These are phyloP conservation scores for Pangasius sanitwongsei DNA, from an alignment of 2,797 vertebrate genomes.

Conservation along the genomic window DNA sequence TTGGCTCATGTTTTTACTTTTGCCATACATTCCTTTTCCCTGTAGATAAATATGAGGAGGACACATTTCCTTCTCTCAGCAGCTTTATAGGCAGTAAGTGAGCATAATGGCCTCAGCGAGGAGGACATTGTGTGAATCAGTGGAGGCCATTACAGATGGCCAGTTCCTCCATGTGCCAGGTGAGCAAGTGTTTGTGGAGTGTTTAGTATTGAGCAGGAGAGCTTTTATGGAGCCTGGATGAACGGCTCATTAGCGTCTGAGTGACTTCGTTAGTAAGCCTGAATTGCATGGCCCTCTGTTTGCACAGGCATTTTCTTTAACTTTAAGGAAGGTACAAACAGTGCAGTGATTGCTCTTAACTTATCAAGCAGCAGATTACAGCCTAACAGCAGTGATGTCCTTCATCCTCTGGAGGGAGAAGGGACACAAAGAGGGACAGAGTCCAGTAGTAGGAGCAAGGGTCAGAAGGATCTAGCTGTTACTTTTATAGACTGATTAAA, in stretches of 20 bases:
- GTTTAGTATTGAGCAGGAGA: constrained; percentile 46
- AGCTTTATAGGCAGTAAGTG: constrained; percentile 38
- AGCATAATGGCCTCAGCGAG: constrained; percentile 28
- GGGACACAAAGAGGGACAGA: background rate
- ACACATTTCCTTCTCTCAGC: constrained; percentile 17
- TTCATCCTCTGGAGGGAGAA: constrained; percentile 8
- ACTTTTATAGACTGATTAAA: background rate
- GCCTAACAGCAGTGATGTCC: constrained; percentile 53
- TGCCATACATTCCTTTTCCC: constrained; percentile 35
- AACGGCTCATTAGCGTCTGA: constrained; percentile 58
- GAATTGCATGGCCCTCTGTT: constrained; percentile 42
- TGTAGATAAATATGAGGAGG: background rate
- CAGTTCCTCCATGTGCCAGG: constrained; percentile 53
- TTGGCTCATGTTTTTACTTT: constrained; percentile 19
- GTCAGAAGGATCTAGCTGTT: background rate
- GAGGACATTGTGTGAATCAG: constrained; percentile 31
- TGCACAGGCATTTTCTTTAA: constrained; percentile 62
- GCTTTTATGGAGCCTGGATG: constrained; percentile 70
- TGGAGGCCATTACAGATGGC: constrained; percentile 26
- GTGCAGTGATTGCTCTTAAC: constrained; percentile 48
- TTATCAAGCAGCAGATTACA: constrained; percentile 49
- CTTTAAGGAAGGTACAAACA: constrained; percentile 61
- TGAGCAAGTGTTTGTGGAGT: constrained; percentile 65
- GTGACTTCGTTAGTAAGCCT: constrained; percentile 72
- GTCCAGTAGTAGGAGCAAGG: background rate